A percentile compares a stretch with the other conserved stretches of the same genome.
Evolutionary conservation across 2,797 vertebrate genomes (phyloP).

Genomic region (Bradypodion pumilum): DNA sequence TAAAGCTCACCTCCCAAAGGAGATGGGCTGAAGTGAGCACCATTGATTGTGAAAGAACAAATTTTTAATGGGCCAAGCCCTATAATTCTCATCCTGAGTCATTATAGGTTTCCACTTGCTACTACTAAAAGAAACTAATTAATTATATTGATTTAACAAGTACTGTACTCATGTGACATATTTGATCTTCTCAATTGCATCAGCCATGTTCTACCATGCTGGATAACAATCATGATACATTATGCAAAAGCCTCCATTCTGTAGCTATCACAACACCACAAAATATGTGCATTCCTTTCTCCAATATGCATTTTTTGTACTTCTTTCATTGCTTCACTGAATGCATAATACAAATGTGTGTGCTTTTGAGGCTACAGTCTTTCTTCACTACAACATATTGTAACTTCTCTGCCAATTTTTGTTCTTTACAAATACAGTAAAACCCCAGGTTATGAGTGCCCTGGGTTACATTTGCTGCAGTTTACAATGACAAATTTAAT

Average conservation of each 20-base stretch:
- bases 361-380: not conserved
- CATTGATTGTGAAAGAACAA: not conserved
- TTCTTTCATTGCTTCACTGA: not conserved
- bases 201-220: slow-evolving; percentile 48
- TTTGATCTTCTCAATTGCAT: slow-evolving; percentile 49
- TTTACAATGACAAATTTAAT: too few species aligned
- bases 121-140: slow-evolving; percentile 50
- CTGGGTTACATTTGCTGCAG: too few species aligned
- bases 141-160: slow-evolving; percentile 58
- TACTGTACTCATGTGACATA: slow-evolving; percentile 43
- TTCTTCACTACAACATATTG: not conserved
- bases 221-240: slow-evolving; percentile 33
- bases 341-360: not conserved
- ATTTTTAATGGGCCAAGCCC: slow-evolving; percentile 2
- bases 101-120: slow-evolving; percentile 57
- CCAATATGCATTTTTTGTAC: not conserved
- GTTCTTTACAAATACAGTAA: too few species aligned
- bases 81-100: slow-evolving; percentile 31
- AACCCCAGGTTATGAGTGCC: too few species aligned
- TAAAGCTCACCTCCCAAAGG: not conserved
- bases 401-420: not conserved
- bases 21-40: rapidly evolving
- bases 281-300: not conserved
- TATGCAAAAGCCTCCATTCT: slow-evolving; percentile 39
- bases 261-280: not conserved